phyloP scores from a whole-genome alignment of 1,140 invertebrate genomes.

The Aphidius gifuensis region DNA sequence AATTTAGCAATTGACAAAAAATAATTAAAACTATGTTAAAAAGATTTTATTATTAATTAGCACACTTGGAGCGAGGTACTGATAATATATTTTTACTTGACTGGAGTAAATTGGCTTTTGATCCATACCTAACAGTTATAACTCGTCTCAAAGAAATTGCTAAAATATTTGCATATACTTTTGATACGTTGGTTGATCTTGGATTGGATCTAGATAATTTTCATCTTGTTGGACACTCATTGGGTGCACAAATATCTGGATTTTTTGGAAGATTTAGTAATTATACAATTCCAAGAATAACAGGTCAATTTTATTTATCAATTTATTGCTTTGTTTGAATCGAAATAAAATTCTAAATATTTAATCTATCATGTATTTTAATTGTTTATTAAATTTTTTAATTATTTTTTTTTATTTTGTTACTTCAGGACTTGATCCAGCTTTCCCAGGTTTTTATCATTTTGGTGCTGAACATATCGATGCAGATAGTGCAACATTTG shows the following conservation, averaged over 20 bases:
- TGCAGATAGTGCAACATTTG: slow-evolving; percentile 63
- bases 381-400: neutral
- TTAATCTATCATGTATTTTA: neutral
- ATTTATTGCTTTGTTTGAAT: neutral
- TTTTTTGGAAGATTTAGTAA: slow-evolving; percentile 33
- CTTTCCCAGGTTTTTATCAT: slow-evolving; percentile 61
- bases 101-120: slow-evolving; percentile 27
- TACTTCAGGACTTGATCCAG: slow-evolving; percentile 58
- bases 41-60: slow-evolving; percentile 12
- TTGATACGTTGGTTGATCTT: slow-evolving; percentile 21
- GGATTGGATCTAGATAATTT: slow-evolving; percentile 33
- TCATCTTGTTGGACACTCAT: slow-evolving; percentile 42
- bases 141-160: slow-evolving; percentile 12
- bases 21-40: no score
- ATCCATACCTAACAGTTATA: slow-evolving; percentile 16
- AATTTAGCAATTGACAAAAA: no score
- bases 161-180: slow-evolving; percentile 13
- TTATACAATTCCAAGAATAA: slow-evolving; percentile 25
- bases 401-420: slow-evolving; percentile 7
- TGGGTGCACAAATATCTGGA: slow-evolving; percentile 44
- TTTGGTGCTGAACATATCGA: slow-evolving; percentile 60
- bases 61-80: slow-evolving; percentile 23
- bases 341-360: no score
- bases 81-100: slow-evolving; percentile 27
- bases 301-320: slow-evolving; percentile 20